phyloP scores from a whole-genome alignment of 2,113 vertebrate genomes.

The Hippocampus mohnikei region DNA sequence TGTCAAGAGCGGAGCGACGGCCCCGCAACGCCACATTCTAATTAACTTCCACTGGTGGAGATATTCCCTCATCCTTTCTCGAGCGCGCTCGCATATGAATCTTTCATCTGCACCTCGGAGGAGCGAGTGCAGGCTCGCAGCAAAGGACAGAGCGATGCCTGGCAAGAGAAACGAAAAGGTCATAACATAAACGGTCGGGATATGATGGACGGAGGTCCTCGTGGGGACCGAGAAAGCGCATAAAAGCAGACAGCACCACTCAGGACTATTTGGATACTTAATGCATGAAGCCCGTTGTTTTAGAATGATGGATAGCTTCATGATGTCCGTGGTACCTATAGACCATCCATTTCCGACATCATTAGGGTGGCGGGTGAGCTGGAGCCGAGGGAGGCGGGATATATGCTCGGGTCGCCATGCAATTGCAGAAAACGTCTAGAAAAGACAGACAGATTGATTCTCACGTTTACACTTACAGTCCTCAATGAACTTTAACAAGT shows the following conservation, averaged over 20 bases:
- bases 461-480: no score
- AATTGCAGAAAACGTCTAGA: no score
- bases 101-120: slow-evolving; percentile 61
- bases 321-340: not conserved
- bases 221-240: slow-evolving; percentile 23
- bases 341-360: not conserved
- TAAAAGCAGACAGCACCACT: slow-evolving; percentile 14
- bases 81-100: slow-evolving; percentile 44
- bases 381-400: no score
- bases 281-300: not conserved
- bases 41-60: slow-evolving; percentile 65
- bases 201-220: slow-evolving; percentile 50
- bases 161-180: slow-evolving; percentile 61
- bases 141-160: slow-evolving; percentile 51
- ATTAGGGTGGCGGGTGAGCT: not conserved
- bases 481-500: no score
- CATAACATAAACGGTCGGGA: slow-evolving; percentile 60
- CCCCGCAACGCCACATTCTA: slow-evolving; percentile 57
- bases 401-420: no score
- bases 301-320: not conserved
- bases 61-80: slow-evolving; percentile 46
- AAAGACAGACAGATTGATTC: no score
- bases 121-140: slow-evolving; percentile 40
- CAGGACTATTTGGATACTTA: not conserved
- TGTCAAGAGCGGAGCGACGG: slow-evolving; percentile 68